Base-by-base conservation (phyloP, 1,140 invertebrate genomes). In the Orius insidiosus region DNA sequence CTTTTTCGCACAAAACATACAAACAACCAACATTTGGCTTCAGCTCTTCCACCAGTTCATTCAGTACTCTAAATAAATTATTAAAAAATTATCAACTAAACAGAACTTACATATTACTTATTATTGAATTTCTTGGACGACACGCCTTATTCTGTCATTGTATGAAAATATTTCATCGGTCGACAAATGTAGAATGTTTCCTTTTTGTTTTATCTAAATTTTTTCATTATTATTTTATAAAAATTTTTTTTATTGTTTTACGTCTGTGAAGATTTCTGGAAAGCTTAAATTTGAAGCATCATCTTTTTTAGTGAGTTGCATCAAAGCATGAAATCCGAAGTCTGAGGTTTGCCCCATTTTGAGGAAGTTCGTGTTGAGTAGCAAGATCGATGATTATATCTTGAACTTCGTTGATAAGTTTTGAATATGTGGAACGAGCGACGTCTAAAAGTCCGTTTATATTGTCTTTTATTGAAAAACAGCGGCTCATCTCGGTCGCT, bases 391-490 rank as follows among this genome's bases (percentile, higher is more conserved):
- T 43, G 42, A 31, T 41, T 45, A 62, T 58, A 79, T 76, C 69
- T 58, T 72, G 69, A 61, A 89, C 79, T 53, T 88, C 80, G 37
- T 80, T 74, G 35, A 86, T 71, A 1, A 82, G 61, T 59, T 87
- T 80, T 14, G 75, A 76, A 59, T 86, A 87, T 0, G 74, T 74
- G 59, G 75, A 71, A 52, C 85, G 63, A n/a, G 79, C 72, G 13
- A 88, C 63, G 60, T 90, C 85, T 44, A 90, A 61, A 33, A 84
- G 62, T 2, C 75, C 75, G 55, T 78, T 82, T 18, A 83, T 67
- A 14, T 75, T 72, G 14, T 70, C 66, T 63, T 80, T 86, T 2
- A 94, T 76, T 24, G 85, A 84, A 63, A 86, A 88, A 58, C 81
- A 85, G 48, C 85, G 71, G 63, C 90, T 83, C 47, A 78, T 69